phyloP scores from a whole-genome alignment of 2,888 invertebrate genomes.

The Carabus problematicus region DNA sequence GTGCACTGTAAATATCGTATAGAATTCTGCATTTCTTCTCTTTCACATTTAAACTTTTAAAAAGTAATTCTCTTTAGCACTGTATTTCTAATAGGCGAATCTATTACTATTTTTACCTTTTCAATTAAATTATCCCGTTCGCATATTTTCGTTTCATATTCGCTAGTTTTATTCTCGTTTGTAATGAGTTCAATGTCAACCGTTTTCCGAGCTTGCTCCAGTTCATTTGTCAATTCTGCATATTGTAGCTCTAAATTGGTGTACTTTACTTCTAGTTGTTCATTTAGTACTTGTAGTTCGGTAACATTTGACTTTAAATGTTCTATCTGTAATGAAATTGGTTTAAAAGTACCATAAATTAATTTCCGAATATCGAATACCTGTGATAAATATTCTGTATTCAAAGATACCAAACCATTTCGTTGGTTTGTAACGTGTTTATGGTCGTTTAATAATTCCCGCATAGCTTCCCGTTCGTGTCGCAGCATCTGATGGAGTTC shows the following conservation, averaged over 20 bases:
- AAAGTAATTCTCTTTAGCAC: constrained; percentile 17
- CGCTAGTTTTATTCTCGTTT: constrained; percentile 12
- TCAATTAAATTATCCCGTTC: constrained; percentile 27
- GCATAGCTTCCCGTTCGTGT: constrained; percentile 50
- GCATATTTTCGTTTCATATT: constrained; percentile 29
- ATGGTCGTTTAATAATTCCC: constrained; percentile 51
- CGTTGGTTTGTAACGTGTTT: constrained; percentile 49
- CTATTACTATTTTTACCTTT: constrained; percentile 25
- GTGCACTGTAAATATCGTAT: constrained; percentile 53
- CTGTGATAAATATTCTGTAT: constrained; percentile 47
- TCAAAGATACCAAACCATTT: constrained; percentile 48
- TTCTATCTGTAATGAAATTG: constrained; percentile 28
- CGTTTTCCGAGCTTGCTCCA: constrained; percentile 21
- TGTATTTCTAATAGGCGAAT: neutral
- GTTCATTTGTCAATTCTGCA: constrained; percentile 14
- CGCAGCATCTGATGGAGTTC: constrained; percentile 51
- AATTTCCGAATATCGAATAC: constrained; percentile 44
- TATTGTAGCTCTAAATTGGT: constrained; percentile 25
- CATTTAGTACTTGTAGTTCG: constrained; percentile 10
- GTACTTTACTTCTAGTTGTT: constrained; percentile 22
- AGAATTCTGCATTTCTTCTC: constrained; percentile 48
- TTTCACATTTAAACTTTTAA: constrained; percentile 50
- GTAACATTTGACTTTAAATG: constrained; percentile 15
- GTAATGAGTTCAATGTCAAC: constrained; percentile 16
- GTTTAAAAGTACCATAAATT: constrained; percentile 10